These are phyloP conservation scores for Enteromius afrohamiltoni DNA, from an alignment of 2,797 vertebrate species.

Conservation along the genomic window DNA sequence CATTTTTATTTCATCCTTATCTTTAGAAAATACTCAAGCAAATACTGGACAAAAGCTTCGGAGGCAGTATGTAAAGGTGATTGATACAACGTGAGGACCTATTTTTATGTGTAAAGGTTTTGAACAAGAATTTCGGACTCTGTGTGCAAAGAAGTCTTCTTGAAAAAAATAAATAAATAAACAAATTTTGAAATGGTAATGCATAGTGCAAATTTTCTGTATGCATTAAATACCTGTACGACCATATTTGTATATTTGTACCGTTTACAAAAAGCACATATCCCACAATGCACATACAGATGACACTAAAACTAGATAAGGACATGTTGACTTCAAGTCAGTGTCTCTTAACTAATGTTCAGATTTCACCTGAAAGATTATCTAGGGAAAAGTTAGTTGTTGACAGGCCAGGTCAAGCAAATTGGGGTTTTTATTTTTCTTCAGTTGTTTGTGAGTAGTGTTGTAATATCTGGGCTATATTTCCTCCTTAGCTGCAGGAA, in stretches of 20 bases:
- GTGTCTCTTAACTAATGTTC: neutral
- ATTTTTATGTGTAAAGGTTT: too few relatives aligned
- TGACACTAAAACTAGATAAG: neutral
- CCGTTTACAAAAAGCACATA: neutral
- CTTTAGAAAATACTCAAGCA: too few relatives aligned
- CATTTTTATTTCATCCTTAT: too few relatives aligned
- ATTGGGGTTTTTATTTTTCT: neutral
- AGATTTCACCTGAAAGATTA: neutral
- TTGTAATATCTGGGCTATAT: neutral
- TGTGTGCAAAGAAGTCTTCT: neutral
- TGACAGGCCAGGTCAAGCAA: neutral
- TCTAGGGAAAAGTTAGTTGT: neutral
- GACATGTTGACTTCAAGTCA: neutral
- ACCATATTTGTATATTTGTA: neutral
- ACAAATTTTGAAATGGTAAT: neutral
- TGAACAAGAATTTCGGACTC: too few relatives aligned
- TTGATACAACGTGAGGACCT: too few relatives aligned
- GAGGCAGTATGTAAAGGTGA: too few relatives aligned
- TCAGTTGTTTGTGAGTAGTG: neutral
- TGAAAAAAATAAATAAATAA: neutral
- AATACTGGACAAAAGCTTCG: too few relatives aligned
- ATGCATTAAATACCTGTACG: neutral
- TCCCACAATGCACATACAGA: neutral
- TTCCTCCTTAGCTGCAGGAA: neutral
- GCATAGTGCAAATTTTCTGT: neutral